Base-by-base conservation (phyloP, 1,140 invertebrate genomes). In the Lasioglossum albipes region DNA sequence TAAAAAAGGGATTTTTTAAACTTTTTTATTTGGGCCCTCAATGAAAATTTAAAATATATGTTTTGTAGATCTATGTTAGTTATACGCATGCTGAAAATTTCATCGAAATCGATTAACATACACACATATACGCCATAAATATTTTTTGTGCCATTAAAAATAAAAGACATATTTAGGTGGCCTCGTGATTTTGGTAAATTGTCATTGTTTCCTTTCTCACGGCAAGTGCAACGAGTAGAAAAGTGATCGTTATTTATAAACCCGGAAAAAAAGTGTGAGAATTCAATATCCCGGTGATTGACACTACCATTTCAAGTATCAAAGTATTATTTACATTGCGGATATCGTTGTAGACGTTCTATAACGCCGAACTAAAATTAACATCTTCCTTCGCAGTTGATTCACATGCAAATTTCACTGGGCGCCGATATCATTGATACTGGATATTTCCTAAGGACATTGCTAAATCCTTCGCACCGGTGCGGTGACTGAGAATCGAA, bases 361-460 rank as follows among this genome's bases (percentile, higher is more conserved):
- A 52, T 70, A 49, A 65, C 45, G 41, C 65, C 31, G 61, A 36
- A 0, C 10, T 7, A 20, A 72, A 49, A 82, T 82, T 45, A 79
- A 49, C 64, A 71, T 73, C 64, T 54, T 73, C 68, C 61, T 72
- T 66, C 75, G 80, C 67, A 72, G 41, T 72, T 74, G 67, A 79
- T 84, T 83, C 80, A 79, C 16, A 84, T 84, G 81, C 70, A 84
- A 84, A 82, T 84, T 12, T 22, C n/a, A 3, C n/a, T 73, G 70
- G 70, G 69, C 42, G 67, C 62, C 0, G 36, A 5, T 73, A 27
- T 76, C 75, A 70, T 57, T 45, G 73, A 64, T 77, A 81, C 66
- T 65, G 57, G 66, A 79, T 82, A 62, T 54, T 79, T 64, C 41
- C 45, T 59, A 42, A 65, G 31, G 57, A 36, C 81, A 76, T 79